A percentile compares a stretch with the other conserved stretches of the same genome.
phyloP scores from a whole-genome alignment of 1,140 invertebrate species.

The Vanessa tameamea region DNA sequence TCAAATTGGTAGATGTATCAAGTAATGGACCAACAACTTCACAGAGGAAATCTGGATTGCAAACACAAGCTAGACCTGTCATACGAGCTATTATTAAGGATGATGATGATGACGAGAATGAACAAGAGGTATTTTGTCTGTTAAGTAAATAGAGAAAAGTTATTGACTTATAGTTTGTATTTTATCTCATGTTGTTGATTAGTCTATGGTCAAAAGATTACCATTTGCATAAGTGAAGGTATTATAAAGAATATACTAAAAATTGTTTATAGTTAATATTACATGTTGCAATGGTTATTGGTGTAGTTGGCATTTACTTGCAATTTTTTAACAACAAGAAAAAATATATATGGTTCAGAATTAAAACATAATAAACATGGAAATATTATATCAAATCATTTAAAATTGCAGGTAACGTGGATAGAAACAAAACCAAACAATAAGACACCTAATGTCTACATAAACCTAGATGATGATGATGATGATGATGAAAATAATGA shows the following conservation, averaged over 20 bases:
- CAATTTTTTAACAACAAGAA: no score
- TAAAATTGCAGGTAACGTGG: slow-evolving; percentile 57
- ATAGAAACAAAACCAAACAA: slow-evolving; percentile 56
- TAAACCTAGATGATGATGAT: slow-evolving; percentile 64
- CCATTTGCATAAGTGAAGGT: no score
- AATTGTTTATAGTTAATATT: no score
- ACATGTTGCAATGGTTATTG: no score
- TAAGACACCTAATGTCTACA: slow-evolving; percentile 58
- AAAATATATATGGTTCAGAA: no score
- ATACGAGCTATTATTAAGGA: slow-evolving; percentile 60
- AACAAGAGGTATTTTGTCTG: slow-evolving; percentile 54
- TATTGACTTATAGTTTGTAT: no score
- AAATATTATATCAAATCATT: background rate
- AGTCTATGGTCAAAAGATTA: no score
- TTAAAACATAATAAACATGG: no score
- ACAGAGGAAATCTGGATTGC: slow-evolving; percentile 52
- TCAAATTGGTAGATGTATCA: slow-evolving; percentile 52
- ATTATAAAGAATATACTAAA: no score
- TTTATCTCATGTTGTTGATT: no score
- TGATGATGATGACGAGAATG: slow-evolving; percentile 52
- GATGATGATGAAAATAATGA: slow-evolving; percentile 43
- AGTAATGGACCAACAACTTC: slow-evolving; percentile 56
- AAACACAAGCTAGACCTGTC: slow-evolving; percentile 56
- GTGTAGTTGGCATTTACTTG: no score
- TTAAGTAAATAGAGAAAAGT: no score